Percentiles rank a stretch among this genome's conserved stretches.
phyloP scores from a whole-genome alignment of 1,140 invertebrate genomes.

The Streblospio benedicti region DNA sequence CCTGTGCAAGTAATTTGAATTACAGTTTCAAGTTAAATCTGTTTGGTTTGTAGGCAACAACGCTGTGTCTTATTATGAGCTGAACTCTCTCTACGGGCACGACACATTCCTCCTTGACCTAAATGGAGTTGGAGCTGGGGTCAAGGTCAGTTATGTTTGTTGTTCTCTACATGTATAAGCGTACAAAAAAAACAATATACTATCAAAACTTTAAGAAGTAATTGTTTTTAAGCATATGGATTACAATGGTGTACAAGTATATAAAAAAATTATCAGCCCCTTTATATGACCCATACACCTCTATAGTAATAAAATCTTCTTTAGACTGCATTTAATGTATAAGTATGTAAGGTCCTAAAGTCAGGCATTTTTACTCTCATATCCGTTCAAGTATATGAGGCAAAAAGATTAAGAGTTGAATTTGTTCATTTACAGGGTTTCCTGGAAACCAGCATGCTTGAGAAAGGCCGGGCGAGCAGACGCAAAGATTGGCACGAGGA shows the following conservation, averaged over 20 bases:
- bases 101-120: slow-evolving; percentile 48
- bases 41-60: slow-evolving; percentile 32
- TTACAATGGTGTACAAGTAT: background rate
- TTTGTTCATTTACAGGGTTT: slow-evolving; percentile 6
- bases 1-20: background rate
- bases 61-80: slow-evolving; percentile 43
- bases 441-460: background rate
- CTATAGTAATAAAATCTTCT: too few relatives aligned
- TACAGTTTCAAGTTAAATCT: background rate
- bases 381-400: background rate
- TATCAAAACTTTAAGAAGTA: background rate
- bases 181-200: background rate
- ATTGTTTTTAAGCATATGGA: background rate
- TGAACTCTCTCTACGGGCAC: slow-evolving; percentile 46
- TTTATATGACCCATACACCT: too few relatives aligned
- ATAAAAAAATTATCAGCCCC: too few relatives aligned
- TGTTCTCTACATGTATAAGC: too few relatives aligned
- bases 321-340: background rate
- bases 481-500: too few relatives aligned
- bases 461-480: background rate
- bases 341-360: background rate
- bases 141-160: slow-evolving; percentile 36
- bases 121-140: slow-evolving; percentile 43
- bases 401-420: background rate
- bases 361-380: background rate